phyloP scores from a whole-genome alignment of 2,888 invertebrate genomes.

The Brachyptera risi region DNA sequence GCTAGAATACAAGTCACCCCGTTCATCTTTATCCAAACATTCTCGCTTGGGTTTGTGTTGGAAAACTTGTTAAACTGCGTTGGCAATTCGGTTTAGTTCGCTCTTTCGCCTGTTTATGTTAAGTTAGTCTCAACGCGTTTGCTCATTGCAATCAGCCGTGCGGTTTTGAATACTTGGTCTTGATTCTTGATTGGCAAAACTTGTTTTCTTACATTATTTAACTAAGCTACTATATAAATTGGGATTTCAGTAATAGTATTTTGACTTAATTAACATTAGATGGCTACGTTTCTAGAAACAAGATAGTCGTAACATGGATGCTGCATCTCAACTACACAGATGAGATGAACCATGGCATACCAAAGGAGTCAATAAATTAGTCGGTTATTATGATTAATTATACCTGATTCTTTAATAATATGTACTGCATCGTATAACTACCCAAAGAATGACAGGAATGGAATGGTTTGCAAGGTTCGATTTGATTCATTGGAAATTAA shows the following conservation, averaged over 20 bases:
- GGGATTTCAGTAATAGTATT: neutral
- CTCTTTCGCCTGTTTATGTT: no score
- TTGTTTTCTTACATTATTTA: neutral
- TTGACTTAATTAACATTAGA: neutral
- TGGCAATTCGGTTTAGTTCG: no score
- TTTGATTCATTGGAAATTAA: slow-evolving; percentile 3
- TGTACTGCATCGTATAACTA: neutral
- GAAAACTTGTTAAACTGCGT: no score
- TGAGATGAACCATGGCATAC: neutral
- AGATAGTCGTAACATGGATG: neutral
- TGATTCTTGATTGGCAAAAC: neutral
- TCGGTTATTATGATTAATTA: slow-evolving; percentile 22
- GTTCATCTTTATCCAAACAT: neutral
- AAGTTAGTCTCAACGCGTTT: no score
- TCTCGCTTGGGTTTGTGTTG: neutral
- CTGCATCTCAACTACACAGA: neutral
- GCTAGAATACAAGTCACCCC: neutral
- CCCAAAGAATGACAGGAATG: slow-evolving; percentile 6
- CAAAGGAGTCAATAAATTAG: slow-evolving; percentile 22
- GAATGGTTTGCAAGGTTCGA: slow-evolving; percentile 5
- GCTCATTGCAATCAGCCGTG: neutral
- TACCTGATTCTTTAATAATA: slow-evolving; percentile 1
- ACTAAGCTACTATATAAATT: neutral
- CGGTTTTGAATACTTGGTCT: neutral
- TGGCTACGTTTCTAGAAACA: neutral